Conservation (phyloP, 1,140 invertebrate species). For the Lutraria rhynchaena region DNA sequence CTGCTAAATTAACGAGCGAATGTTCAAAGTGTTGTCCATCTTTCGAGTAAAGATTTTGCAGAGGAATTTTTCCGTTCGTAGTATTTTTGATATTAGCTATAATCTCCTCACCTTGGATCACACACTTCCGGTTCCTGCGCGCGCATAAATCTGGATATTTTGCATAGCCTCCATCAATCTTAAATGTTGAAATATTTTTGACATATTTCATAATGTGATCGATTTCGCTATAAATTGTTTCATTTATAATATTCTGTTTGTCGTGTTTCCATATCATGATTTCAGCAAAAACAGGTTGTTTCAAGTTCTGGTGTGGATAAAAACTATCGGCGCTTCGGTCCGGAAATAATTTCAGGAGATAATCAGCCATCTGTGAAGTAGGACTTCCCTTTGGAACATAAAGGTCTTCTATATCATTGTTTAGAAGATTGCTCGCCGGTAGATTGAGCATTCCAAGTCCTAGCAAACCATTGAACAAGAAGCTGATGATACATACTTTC, state of each 20-base stretch:
- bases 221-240: conserved; percentile 9
- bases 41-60: not conserved
- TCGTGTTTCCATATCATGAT: conserved; percentile 19
- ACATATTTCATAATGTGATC: conserved; percentile 12
- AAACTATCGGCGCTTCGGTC: conserved; percentile 4
- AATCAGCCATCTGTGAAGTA: not conserved
- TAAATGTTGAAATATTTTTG: conserved; percentile 39
- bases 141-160: conserved; percentile 32
- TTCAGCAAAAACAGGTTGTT: conserved; percentile 20
- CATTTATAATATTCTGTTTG: conserved; percentile 12
- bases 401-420: conserved; percentile 37
- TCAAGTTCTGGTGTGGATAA: conserved; percentile 17
- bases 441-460: conserved; percentile 21
- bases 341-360: conserved; percentile 6
- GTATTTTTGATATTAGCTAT: conserved; percentile 3
- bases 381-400: conserved; percentile 29
- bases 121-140: conserved; percentile 36
- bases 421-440: conserved; percentile 7
- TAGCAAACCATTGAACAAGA: conserved; percentile 25
- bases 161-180: not conserved
- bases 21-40: not conserved
- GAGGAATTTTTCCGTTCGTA: not conserved
- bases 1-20: conserved; percentile 5
- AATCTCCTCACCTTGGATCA: conserved; percentile 31
- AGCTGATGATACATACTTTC: conserved; percentile 16